Conservation (phyloP, 1,140 invertebrate genomes). For the Philopotamus ludificatus region DNA sequence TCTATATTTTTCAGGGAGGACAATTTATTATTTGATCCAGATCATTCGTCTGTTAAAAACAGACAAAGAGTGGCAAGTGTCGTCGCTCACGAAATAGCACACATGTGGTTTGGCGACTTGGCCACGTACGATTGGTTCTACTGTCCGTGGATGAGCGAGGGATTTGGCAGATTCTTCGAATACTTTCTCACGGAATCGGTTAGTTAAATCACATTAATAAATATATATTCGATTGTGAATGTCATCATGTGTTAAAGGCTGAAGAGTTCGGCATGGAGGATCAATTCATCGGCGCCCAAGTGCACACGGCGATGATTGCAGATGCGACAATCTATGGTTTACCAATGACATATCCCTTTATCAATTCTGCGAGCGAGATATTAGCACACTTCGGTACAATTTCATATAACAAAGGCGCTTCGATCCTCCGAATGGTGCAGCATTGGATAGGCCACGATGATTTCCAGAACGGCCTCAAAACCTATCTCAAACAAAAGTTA, state of each 20-base stretch:
- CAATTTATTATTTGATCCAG: slow-evolving; percentile 57
- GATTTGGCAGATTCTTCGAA: slow-evolving; percentile 68
- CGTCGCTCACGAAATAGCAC: slow-evolving; percentile 65
- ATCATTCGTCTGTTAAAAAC: slow-evolving; percentile 49
- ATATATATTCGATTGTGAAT: neutral
- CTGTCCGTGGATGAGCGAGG: slow-evolving; percentile 68
- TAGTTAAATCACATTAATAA: slow-evolving; percentile 25
- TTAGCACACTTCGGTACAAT: slow-evolving; percentile 60
- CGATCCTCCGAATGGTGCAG: slow-evolving; percentile 75
- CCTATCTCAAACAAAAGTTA: neutral
- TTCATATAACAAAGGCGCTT: slow-evolving; percentile 65
- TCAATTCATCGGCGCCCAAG: slow-evolving; percentile 47
- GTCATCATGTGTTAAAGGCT: neutral
- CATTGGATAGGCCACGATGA: slow-evolving; percentile 64
- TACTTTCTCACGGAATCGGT: slow-evolving; percentile 61
- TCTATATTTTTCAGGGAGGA: slow-evolving; percentile 55
- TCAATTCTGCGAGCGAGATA: slow-evolving; percentile 57
- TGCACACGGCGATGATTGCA: slow-evolving; percentile 48
- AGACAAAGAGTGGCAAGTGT: slow-evolving; percentile 58
- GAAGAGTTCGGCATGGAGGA: neutral
- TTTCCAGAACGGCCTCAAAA: slow-evolving; percentile 61
- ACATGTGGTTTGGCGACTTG: slow-evolving; percentile 69
- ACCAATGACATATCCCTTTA: slow-evolving; percentile 45
- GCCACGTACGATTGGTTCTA: slow-evolving; percentile 72
- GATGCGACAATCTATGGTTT: slow-evolving; percentile 44